phyloP scores from a whole-genome alignment of 1,140 invertebrate species.

The Sitodiplosis mosellana region DNA sequence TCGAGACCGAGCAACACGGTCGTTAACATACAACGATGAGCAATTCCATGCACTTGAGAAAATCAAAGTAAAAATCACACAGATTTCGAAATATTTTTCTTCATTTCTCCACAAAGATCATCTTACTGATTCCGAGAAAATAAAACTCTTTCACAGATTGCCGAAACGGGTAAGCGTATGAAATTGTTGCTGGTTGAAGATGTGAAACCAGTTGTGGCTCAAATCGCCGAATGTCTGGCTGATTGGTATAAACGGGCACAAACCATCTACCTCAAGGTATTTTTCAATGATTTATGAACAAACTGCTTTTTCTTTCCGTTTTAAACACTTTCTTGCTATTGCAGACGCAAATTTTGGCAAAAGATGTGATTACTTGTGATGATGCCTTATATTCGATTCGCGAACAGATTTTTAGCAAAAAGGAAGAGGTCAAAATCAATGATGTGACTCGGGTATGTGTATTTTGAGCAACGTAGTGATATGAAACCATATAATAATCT shows the following conservation, averaged over 20 bases:
- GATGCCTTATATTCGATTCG: slow-evolving; percentile 17
- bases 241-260: slow-evolving; percentile 72
- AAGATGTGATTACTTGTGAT: slow-evolving; percentile 41
- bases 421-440: slow-evolving; percentile 14
- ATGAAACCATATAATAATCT: background rate
- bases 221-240: slow-evolving; percentile 49
- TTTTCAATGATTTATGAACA: background rate
- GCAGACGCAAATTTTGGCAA: slow-evolving; percentile 48
- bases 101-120: background rate
- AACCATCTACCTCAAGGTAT: slow-evolving; percentile 33
- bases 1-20: slow-evolving; percentile 64
- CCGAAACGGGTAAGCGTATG: slow-evolving; percentile 45
- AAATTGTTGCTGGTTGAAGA: slow-evolving; percentile 43
- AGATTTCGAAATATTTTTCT: background rate
- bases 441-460: slow-evolving; percentile 11
- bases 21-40: slow-evolving; percentile 78
- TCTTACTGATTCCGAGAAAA: background rate
- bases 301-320: background rate
- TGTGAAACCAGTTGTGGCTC: slow-evolving; percentile 40
- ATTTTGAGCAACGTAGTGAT: too few relatives aligned
- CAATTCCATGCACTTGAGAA: slow-evolving; percentile 83
- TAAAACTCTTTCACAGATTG: too few relatives aligned
- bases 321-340: slow-evolving; percentile 13
- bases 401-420: slow-evolving; percentile 16
- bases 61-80: slow-evolving; percentile 30